phyloP scores from a whole-genome alignment of 2,797 vertebrate genomes.

The Ataeniobius toweri region DNA sequence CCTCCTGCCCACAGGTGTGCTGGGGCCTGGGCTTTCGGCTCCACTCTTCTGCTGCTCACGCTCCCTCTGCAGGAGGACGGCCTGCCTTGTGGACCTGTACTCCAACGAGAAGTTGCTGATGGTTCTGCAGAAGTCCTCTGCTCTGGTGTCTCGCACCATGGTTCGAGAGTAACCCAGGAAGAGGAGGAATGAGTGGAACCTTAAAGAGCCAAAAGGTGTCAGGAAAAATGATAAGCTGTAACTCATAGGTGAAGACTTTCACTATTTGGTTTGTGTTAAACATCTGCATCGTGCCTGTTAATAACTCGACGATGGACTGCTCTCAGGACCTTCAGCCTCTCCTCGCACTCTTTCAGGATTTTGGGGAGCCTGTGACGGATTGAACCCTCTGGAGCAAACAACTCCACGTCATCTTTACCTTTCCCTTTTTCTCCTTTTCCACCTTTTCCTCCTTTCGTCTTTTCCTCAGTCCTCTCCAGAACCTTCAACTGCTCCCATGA shows the following conservation, averaged over 20 bases:
- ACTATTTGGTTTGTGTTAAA: not conserved
- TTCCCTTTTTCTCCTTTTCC: constrained; percentile 37
- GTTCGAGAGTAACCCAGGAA: constrained; percentile 81
- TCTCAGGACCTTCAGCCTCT: constrained; percentile 76
- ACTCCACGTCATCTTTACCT: constrained; percentile 25
- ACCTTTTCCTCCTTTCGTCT: constrained; percentile 49
- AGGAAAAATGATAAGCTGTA: not conserved
- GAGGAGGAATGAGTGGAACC: constrained; percentile 84
- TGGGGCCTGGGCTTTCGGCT: constrained; percentile 11
- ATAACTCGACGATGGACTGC: constrained; percentile 80
- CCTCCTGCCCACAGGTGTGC: constrained; percentile 43
- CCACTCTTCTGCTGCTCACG: constrained; percentile 48
- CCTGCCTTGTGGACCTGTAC: constrained; percentile 66
- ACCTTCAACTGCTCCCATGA: constrained; percentile 80
- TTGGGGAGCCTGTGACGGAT: constrained; percentile 65
- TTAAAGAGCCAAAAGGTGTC: constrained; percentile 21
- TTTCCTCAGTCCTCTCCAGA: constrained; percentile 70
- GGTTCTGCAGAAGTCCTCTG: constrained; percentile 79
- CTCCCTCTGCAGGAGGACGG: constrained; percentile 74
- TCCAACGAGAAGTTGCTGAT: constrained; percentile 84
- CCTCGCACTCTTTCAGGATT: constrained; percentile 79
- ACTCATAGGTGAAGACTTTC: not conserved
- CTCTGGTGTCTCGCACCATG: constrained; percentile 71
- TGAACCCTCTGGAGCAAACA: constrained; percentile 6
- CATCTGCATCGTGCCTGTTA: constrained; percentile 72